Percentiles rank a stretch among this genome's conserved stretches.
These are phyloP conservation scores for Macropis europaea DNA, from an alignment of 2,888 invertebrate species.

Conservation along the genomic window DNA sequence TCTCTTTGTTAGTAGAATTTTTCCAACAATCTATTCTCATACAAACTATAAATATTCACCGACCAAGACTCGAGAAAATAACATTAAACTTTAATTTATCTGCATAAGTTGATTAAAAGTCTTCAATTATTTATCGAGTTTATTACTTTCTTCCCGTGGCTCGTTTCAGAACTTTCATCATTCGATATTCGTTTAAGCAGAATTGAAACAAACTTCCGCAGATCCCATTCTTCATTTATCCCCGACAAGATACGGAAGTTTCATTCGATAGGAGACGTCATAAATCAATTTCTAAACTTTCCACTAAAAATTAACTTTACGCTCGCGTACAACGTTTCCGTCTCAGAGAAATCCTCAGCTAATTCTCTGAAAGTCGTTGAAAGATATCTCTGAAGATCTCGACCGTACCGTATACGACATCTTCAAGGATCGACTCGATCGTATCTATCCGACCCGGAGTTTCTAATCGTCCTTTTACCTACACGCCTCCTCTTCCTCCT, in stretches of 20 bases:
- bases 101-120: not conserved
- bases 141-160: not conserved
- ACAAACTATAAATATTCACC: too few species aligned
- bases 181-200: not conserved
- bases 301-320: slow-evolving; percentile 11
- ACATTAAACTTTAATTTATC: not conserved
- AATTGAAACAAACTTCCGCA: slow-evolving; percentile 2
- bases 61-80: not conserved
- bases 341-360: slow-evolving; percentile 9
- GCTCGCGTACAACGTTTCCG: not conserved
- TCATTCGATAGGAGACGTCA: not conserved
- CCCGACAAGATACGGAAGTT: slow-evolving; percentile 5
- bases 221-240: slow-evolving; percentile 12
- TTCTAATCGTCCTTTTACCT: slow-evolving; percentile 20
- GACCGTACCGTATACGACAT: slow-evolving; percentile 19
- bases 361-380: slow-evolving; percentile 41
- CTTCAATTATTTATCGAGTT: not conserved
- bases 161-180: not conserved
- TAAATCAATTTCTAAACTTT: slow-evolving; percentile 22
- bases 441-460: slow-evolving; percentile 2
- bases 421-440: slow-evolving; percentile 11
- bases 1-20: too few species aligned
- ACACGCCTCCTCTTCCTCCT: not conserved
- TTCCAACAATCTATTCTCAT: too few species aligned
- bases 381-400: slow-evolving; percentile 22